A percentile compares a stretch with the other conserved stretches of the same genome.
phyloP scores from a whole-genome alignment of 1,140 invertebrate genomes.

The Reticulitermes speratus region DNA sequence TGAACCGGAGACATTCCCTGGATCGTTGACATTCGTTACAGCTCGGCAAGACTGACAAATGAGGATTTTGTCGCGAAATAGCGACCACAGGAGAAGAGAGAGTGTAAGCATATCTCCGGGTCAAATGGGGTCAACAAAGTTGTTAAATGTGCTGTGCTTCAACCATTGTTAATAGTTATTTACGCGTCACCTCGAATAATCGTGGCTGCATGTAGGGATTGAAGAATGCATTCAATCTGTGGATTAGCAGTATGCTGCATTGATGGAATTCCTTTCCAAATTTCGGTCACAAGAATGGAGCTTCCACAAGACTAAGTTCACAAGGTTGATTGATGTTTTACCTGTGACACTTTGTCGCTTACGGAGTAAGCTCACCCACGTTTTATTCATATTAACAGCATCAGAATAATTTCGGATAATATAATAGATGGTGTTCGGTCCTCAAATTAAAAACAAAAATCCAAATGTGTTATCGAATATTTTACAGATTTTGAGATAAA shows the following conservation, averaged over 20 bases:
- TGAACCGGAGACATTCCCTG: not conserved
- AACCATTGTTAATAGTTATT: not conserved
- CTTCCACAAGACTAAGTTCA: too few relatives aligned
- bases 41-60: not conserved
- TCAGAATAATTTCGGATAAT: too few relatives aligned
- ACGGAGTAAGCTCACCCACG: too few relatives aligned
- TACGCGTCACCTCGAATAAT: not conserved
- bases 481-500: too few relatives aligned
- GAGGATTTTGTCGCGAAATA: conserved; percentile 41
- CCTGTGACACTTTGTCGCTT: too few relatives aligned
- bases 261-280: not conserved
- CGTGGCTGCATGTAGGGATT: not conserved
- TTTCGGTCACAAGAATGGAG: not conserved
- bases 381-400: too few relatives aligned
- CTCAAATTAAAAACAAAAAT: too few relatives aligned
- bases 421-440: too few relatives aligned
- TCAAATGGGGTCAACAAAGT: not conserved
- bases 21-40: not conserved
- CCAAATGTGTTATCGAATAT: too few relatives aligned
- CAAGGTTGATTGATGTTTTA: too few relatives aligned
- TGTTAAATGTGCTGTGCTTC: not conserved
- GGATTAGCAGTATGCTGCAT: not conserved
- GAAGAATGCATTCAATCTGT: not conserved
- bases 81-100: conserved; percentile 49
- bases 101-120: conserved; percentile 46